phyloP scores from a whole-genome alignment of 2,797 vertebrate genomes.

The Garrulus glandarius region DNA sequence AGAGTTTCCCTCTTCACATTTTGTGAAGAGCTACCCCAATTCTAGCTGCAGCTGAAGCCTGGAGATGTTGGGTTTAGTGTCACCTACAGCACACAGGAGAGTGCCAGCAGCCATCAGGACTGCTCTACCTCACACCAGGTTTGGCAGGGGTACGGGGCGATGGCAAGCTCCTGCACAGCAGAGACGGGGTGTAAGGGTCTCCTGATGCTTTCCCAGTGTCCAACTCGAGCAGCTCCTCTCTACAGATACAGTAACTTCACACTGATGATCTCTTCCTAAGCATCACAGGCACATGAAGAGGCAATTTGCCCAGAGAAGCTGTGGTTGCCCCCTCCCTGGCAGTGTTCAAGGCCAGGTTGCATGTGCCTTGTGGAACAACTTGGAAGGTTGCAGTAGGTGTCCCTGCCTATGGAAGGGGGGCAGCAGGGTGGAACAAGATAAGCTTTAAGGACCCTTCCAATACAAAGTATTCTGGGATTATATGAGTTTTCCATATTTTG shows the following conservation, averaged over 20 bases:
- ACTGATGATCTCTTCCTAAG: neutral
- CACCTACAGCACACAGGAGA: neutral
- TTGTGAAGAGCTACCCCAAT: neutral
- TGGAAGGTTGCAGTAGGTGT: neutral
- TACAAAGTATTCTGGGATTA: neutral
- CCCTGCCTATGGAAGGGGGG: neutral
- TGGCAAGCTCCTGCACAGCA: neutral
- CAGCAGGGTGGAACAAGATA: neutral
- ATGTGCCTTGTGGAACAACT: neutral
- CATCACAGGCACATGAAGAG: neutral
- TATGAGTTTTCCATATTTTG: neutral
- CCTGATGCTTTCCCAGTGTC: neutral
- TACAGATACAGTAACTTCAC: neutral
- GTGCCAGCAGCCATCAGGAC: neutral
- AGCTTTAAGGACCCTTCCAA: neutral
- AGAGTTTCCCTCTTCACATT: neutral
- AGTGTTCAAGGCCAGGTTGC: neutral
- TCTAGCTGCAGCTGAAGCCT: neutral
- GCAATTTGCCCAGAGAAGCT: neutral
- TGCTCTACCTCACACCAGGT: neutral
- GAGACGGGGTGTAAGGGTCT: neutral
- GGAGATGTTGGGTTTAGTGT: neutral
- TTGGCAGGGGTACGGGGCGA: rapidly evolving
- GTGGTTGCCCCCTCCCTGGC: neutral
- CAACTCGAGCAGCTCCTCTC: neutral